Percentiles rank a stretch among this genome's conserved stretches.
Evolutionary conservation across 2,888 invertebrate genomes (phyloP).

Genomic region (Epiblema foenella): DNA sequence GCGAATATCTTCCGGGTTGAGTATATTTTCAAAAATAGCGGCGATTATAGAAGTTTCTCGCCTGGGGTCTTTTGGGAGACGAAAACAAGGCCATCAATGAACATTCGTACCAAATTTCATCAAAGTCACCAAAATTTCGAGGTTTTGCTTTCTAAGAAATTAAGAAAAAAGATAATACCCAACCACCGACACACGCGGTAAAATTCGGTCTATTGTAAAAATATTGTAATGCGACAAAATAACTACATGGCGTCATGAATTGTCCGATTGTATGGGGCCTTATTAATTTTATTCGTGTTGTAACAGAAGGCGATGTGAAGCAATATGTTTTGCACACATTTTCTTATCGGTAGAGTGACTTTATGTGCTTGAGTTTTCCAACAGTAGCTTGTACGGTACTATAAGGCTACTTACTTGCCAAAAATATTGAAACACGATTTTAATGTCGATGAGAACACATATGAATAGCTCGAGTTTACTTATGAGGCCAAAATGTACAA

Average conservation of each 20-base stretch:
- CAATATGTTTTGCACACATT: constrained; percentile 37
- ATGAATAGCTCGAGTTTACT: not conserved
- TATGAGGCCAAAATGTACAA: not conserved
- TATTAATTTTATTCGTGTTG: constrained; percentile 39
- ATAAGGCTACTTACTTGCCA: not conserved
- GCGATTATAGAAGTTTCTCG: no score
- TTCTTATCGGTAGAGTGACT: constrained; percentile 26
- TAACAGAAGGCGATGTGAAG: constrained; percentile 24
- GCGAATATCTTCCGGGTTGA: no score
- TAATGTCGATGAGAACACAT: no score
- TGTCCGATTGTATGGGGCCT: constrained; percentile 38
- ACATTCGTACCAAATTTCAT: no score
- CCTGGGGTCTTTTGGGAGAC: no score
- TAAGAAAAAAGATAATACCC: no score
- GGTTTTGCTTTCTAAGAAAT: no score
- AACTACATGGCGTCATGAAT: constrained; percentile 29
- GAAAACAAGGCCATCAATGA: no score
- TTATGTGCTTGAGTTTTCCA: constrained; percentile 12
- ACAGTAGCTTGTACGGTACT: not conserved
- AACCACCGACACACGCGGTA: no score
- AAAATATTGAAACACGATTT: not conserved
- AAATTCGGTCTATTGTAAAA: constrained; percentile 19
- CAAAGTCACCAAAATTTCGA: no score
- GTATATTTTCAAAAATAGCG: no score
- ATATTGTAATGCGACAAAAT: constrained; percentile 36